A percentile compares a stretch with the other conserved stretches of the same genome.
Evolutionary conservation across 1,140 invertebrate genomes (phyloP).

Genomic region (Zaprionus nigranus): DNA sequence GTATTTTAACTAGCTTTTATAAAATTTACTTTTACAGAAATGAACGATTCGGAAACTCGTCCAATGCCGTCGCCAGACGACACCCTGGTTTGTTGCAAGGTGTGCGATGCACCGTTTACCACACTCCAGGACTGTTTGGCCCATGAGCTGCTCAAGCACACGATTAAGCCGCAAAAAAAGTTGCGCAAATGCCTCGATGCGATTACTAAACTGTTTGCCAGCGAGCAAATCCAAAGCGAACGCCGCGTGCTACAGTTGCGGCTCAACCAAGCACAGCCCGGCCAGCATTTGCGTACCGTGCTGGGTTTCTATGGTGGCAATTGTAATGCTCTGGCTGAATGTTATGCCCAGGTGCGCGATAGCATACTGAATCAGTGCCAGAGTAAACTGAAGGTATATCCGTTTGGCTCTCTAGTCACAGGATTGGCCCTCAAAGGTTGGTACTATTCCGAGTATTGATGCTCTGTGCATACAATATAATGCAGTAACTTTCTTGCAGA

Average conservation of each 20-base stretch:
- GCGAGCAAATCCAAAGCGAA: conserved; percentile 56
- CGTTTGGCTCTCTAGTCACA: conserved; percentile 75
- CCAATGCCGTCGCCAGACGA: conserved; percentile 1
- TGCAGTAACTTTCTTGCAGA: conserved; percentile 32
- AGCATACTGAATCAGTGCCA: conserved; percentile 49
- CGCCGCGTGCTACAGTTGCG: conserved; percentile 35
- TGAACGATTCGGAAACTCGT: conserved; percentile 47
- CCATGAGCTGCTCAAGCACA: conserved; percentile 64
- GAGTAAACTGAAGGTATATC: conserved; percentile 44
- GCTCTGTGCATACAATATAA: background rate
- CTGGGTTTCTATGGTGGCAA: conserved; percentile 51
- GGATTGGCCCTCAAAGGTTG: conserved; percentile 69
- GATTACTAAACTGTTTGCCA: conserved; percentile 50
- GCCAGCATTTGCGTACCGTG: conserved; percentile 50
- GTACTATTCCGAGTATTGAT: background rate
- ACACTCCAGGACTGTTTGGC: conserved; percentile 62
- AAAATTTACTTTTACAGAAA: conserved; percentile 57
- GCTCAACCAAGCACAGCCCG: conserved; percentile 26
- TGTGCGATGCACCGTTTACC: conserved; percentile 54
- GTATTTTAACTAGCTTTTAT: conserved; percentile 39
- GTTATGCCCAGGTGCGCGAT: conserved; percentile 49
- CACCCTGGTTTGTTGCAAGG: conserved; percentile 49
- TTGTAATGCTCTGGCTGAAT: conserved; percentile 28
- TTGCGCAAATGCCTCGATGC: conserved; percentile 54
- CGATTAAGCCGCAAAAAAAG: conserved; percentile 56